Evolutionary conservation across 2,797 vertebrate species (phyloP).

Genomic region (Coccyzus lansbergi): DNA sequence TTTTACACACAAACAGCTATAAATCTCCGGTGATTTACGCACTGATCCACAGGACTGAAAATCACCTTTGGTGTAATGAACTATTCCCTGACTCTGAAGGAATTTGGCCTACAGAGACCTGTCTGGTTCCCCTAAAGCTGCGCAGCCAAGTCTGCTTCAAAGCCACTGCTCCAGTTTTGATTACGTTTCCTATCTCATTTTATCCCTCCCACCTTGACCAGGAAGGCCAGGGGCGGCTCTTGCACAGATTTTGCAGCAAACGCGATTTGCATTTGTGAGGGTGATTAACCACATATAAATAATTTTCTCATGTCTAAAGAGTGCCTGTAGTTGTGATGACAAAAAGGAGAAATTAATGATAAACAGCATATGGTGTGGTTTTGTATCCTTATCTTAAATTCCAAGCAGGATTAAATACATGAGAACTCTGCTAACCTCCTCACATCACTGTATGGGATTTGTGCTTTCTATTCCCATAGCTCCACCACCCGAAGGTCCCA

Average conservation of each 20-base stretch:
- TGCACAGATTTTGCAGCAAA: neutral
- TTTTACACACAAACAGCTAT: neutral
- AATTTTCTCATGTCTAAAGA: neutral
- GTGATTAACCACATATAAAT: neutral
- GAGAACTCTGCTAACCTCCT: neutral
- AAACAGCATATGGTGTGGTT: neutral
- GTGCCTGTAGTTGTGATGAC: neutral
- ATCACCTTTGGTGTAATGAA: neutral
- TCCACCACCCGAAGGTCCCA: neutral
- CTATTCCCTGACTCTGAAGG: neutral
- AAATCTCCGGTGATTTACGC: neutral
- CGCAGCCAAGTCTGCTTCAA: fast-evolving
- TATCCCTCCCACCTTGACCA: neutral
- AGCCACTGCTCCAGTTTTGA: neutral
- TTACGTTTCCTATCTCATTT: fast-evolving
- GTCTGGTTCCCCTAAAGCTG: neutral
- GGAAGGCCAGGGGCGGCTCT: neutral
- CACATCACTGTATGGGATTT: neutral
- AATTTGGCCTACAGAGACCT: neutral
- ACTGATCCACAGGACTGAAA: neutral
- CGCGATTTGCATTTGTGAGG: neutral
- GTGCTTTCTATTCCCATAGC: neutral
- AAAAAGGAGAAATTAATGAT: neutral
- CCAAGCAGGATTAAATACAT: neutral
- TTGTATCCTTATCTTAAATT: neutral